These are phyloP conservation scores for Scylla paramamosain DNA, from an alignment of 1,140 invertebrate genomes.

Conservation along the genomic window DNA sequence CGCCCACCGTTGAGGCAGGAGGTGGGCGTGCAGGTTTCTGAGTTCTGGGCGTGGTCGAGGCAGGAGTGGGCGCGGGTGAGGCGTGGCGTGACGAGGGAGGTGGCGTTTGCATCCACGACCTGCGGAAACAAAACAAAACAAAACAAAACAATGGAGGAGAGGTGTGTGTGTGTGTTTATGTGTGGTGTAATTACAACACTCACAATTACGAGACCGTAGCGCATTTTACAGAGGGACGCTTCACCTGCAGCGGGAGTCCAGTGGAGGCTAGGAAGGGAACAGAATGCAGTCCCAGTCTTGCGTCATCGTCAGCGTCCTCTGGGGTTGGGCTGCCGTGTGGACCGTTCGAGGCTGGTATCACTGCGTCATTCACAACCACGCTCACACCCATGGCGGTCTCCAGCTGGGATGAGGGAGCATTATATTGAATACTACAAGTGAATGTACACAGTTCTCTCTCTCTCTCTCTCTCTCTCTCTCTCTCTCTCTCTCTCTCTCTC, in stretches of 20 bases:
- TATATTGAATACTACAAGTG: background rate
- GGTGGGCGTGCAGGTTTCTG: conserved; percentile 22
- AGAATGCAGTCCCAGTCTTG: background rate
- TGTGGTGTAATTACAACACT: too few species aligned
- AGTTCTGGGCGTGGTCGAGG: background rate
- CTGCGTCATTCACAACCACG: background rate
- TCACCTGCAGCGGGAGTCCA: background rate
- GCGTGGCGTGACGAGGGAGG: conserved; percentile 34
- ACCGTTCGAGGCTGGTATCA: too few species aligned
- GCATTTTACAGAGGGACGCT: background rate
- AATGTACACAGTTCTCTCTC: too few species aligned
- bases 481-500: too few species aligned
- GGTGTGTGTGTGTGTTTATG: background rate
- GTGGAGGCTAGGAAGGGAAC: conserved; percentile 4
- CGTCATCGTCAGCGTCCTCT: background rate
- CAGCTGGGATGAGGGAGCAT: background rate
- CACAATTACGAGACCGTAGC: background rate
- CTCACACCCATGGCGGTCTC: background rate
- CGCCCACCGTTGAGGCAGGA: conserved; percentile 49
- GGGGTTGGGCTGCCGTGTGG: background rate
- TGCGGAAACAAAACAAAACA: background rate
- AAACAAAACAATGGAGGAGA: background rate
- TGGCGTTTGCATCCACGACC: conserved; percentile 36
- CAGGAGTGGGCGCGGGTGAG: conserved; percentile 36
- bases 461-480: too few species aligned